Evolutionary conservation across 2,888 invertebrate species (phyloP).

Genomic region (Thyatira batis): DNA sequence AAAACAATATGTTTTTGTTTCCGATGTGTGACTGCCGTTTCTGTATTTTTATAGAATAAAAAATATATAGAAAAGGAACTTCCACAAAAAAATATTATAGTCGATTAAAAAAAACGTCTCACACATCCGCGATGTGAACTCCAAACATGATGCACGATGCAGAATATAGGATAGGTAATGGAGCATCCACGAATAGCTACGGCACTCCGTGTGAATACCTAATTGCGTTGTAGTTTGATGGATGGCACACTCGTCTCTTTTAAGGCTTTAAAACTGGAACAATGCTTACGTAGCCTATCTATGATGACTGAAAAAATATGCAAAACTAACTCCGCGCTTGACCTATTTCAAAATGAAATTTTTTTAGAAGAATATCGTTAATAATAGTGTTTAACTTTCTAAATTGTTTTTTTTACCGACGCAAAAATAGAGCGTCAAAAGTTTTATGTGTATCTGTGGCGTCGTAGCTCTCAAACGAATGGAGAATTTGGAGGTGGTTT

Average conservation of each 20-base stretch:
- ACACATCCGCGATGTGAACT: background rate
- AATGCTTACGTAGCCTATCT: background rate
- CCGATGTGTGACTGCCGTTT: no score
- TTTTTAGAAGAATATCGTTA: no score
- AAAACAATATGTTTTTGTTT: no score
- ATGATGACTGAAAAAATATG: background rate
- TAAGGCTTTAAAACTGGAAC: background rate
- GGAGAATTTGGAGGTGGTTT: no score
- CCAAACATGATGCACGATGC: background rate
- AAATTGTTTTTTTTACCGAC: no score
- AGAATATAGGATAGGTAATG: background rate
- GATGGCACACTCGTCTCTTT: background rate
- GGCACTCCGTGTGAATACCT: background rate
- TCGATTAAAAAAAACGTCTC: background rate
- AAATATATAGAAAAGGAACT: background rate
- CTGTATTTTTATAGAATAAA: no score
- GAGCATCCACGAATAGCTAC: background rate
- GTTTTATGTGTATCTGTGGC: no score
- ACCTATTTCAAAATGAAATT: no score
- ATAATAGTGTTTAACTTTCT: no score
- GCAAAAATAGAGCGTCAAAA: no score
- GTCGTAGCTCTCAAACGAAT: no score
- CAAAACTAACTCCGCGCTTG: background rate
- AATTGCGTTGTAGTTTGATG: slow-evolving; percentile 1
- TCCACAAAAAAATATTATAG: no score